Percentiles rank a stretch among this genome's conserved stretches.
phyloP scores from a whole-genome alignment of 2,113 vertebrate species.

The Barnardius zonarius region DNA sequence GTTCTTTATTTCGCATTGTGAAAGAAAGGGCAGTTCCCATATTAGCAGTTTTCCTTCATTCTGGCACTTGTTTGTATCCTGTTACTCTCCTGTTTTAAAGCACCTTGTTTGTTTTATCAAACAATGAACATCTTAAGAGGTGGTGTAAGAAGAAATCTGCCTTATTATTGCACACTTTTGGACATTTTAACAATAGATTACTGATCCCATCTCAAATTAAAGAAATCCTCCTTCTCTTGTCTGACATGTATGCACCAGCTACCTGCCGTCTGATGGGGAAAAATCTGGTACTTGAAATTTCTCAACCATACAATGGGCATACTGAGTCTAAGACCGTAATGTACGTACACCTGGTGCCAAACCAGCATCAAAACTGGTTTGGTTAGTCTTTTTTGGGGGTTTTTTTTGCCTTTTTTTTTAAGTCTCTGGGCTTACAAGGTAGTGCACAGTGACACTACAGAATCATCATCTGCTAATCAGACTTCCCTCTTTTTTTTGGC shows the following conservation, averaged over 20 bases:
- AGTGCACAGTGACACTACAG: conserved; percentile 8
- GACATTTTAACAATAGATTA: conserved; percentile 50
- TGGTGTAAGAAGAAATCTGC: conserved; percentile 64
- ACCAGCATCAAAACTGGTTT: conserved; percentile 30
- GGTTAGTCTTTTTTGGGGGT: not conserved
- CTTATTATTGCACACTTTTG: conserved; percentile 65
- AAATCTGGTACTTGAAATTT: conserved; percentile 16
- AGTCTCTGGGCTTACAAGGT: not conserved
- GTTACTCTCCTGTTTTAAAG: conserved; percentile 64
- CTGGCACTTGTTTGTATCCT: conserved; percentile 59
- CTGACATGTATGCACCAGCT: conserved; percentile 39
- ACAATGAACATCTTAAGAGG: conserved; percentile 61
- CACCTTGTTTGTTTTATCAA: conserved; percentile 67
- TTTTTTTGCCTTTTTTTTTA: not conserved
- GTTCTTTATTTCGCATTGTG: conserved; percentile 62
- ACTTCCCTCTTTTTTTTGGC: not conserved
- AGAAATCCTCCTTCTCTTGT: conserved; percentile 43
- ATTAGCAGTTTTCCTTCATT: conserved; percentile 37
- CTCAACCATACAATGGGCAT: not conserved
- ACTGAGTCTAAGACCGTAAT: not conserved
- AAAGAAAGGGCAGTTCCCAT: conserved; percentile 58
- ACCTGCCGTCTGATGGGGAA: conserved; percentile 35
- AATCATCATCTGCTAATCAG: conserved; percentile 23
- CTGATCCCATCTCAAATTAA: conserved; percentile 38
- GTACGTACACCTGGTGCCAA: conserved; percentile 11